A percentile compares a stretch with the other conserved stretches of the same genome.
phyloP scores from a whole-genome alignment of 2,888 invertebrate species.

The Zhengitettix transpicula region DNA sequence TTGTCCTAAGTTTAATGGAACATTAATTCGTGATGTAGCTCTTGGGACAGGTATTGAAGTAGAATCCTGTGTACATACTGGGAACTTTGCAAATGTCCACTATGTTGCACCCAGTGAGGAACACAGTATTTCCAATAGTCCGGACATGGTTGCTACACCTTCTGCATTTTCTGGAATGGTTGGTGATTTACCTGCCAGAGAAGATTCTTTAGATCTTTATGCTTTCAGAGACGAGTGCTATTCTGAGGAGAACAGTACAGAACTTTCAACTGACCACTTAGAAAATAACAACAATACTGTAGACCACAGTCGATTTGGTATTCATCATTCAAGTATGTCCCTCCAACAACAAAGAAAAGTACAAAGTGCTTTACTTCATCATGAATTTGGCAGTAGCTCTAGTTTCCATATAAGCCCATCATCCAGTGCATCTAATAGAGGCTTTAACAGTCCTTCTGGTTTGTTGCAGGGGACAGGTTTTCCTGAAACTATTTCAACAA shows the following conservation, averaged over 20 bases:
- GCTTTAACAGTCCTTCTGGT: not conserved
- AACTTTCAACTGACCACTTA: conserved; percentile 12
- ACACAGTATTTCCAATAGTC: conserved; percentile 18
- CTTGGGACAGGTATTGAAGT: conserved; percentile 36
- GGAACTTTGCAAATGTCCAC: conserved; percentile 50
- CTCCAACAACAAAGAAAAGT: conserved; percentile 2
- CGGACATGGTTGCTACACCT: conserved; percentile 8
- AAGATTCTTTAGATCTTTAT: conserved; percentile 41
- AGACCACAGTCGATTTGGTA: not conserved
- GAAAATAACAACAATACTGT: not conserved
- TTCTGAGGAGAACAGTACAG: conserved; percentile 32
- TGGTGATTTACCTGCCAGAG: conserved; percentile 28
- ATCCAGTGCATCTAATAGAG: not conserved
- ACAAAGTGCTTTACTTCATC: conserved; percentile 1
- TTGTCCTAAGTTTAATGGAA: conserved; percentile 7
- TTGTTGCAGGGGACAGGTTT: conserved; percentile 4
- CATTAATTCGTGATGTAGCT: conserved; percentile 10
- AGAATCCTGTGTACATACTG: conserved; percentile 45
- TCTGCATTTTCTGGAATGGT: conserved; percentile 16
- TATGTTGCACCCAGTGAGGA: conserved; percentile 36
- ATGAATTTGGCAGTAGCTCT: conserved; percentile 5
- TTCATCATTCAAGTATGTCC: not conserved
- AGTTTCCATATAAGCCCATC: conserved; percentile 8
- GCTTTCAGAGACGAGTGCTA: conserved; percentile 43
- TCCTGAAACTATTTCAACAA: conserved; percentile 1